Percentiles rank a stretch among this genome's conserved stretches.
Evolutionary conservation across 2,113 vertebrate species (phyloP).

Genomic region (Poeciliopsis prolifica): DNA sequence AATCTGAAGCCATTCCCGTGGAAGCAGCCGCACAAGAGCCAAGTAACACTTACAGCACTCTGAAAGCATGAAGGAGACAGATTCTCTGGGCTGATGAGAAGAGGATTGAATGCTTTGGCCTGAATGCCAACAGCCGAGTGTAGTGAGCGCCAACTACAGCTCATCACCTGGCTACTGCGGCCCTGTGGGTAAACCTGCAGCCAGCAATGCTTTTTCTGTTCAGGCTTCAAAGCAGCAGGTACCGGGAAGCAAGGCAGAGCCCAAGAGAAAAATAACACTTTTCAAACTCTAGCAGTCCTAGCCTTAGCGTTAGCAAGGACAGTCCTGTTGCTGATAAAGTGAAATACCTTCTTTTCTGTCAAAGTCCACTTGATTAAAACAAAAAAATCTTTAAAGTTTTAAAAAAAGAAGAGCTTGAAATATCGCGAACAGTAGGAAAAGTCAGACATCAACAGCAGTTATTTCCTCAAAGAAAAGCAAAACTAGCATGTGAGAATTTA

Average conservation of each 20-base stretch:
- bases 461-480: neutral
- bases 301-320: no score
- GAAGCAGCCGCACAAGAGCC: constrained; percentile 25
- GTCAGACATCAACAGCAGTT: no score
- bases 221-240: constrained; percentile 32
- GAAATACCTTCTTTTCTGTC: no score
- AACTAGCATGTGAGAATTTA: neutral
- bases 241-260: constrained; percentile 18
- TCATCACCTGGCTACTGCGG: constrained; percentile 25
- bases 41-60: constrained; percentile 38
- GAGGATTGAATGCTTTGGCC: constrained; percentile 31
- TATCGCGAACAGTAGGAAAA: no score
- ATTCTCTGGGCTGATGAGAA: constrained; percentile 48
- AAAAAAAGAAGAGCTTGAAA: no score
- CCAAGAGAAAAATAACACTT: constrained; percentile 21
- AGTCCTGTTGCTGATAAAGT: no score
- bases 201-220: constrained; percentile 14
- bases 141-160: constrained; percentile 35
- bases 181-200: constrained; percentile 1
- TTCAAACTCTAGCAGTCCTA: neutral
- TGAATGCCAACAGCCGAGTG: constrained; percentile 35
- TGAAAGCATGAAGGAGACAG: constrained; percentile 52
- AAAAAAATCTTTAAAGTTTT: no score
- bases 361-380: no score
- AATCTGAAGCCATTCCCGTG: constrained; percentile 35